These are phyloP conservation scores for Brachyhypopomus gauderio DNA, from an alignment of 2,113 vertebrate genomes.

Conservation along the genomic window DNA sequence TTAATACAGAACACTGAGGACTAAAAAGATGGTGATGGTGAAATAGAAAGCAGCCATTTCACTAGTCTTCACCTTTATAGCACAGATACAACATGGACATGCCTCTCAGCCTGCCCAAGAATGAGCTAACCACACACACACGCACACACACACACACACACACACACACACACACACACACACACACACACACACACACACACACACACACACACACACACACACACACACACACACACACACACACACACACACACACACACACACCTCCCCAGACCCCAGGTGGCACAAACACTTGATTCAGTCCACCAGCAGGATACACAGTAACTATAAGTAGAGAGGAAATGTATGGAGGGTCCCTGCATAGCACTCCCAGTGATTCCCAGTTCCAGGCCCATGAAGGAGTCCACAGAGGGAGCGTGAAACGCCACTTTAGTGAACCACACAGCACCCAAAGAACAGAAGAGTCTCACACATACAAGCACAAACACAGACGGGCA, in stretches of 20 bases:
- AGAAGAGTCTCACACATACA: constrained; percentile 7
- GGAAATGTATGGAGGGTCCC: constrained; percentile 38
- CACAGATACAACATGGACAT: too few species aligned
- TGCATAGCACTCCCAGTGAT: constrained; percentile 57
- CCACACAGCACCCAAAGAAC: constrained; percentile 38
- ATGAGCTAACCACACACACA: too few species aligned
- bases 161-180: too few species aligned
- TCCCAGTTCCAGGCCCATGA: constrained; percentile 53
- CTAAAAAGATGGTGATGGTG: too few species aligned
- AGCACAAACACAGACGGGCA: neutral
- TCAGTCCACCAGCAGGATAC: constrained; percentile 37
- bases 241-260: constrained; percentile 35
- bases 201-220: too few species aligned
- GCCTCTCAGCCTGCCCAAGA: too few species aligned
- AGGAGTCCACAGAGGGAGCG: constrained; percentile 54
- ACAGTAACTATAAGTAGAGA: constrained; percentile 21
- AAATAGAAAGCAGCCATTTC: too few species aligned
- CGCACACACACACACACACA: too few species aligned
- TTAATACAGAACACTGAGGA: too few species aligned
- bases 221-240: neutral
- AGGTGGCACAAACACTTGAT: constrained; percentile 50
- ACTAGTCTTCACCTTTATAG: too few species aligned
- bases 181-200: too few species aligned
- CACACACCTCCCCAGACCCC: neutral
- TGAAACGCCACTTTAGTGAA: neutral